Evolutionary conservation across 2,797 vertebrate genomes (phyloP), one percentile per base, ranked within the genome.

Genomic region (Peromyscus aztecus): DNA sequence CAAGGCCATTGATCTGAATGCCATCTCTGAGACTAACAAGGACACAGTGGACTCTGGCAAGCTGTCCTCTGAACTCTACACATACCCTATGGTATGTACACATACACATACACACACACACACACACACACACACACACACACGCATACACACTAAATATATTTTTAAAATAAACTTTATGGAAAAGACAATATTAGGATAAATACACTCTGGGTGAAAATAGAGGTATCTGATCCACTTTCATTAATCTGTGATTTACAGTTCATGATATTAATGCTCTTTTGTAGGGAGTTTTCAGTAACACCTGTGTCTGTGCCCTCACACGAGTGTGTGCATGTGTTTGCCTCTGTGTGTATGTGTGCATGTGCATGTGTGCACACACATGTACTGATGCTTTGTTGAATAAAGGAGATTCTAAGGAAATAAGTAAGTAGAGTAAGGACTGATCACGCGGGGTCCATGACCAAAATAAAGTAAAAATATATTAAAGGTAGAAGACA

Each of bases 391-490:
- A 81, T 78, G 23, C n/a, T 23, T 6, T 84, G 34, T 2, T n/a
- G 65, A 94, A 84, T 24, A 94, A 92, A 88, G 27, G 10, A 92
- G 14, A 19, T 73, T 92, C 75, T 61, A 16, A 52, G 29, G 52
- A 27, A 55, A 71, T 55, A 5, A 49, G 27, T 59, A 46, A 8
- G n/a, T 40, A 86, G 76, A 73, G 40, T 5, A 90, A 12, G 21
- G 6, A 77, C 10, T 73, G 37, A 67, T 71, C 40, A 46, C 24
- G 31, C 0, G 52, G 82, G 43, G 6, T 94, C 55, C 77, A 85
- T 55, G 90, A 90, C 57, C 4, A 89, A 94, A 94, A 14, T 40
- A 84, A 75, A 76, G 27, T 65, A 76, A 86, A 96, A 80, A n/a
- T 40, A 61, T 84, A 78, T 46, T 69, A 61, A 1, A 73, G 2